Percentiles rank a stretch among this genome's conserved stretches.
phyloP scores from a whole-genome alignment of 2,888 invertebrate species.

The Tetragonisca angustula region DNA sequence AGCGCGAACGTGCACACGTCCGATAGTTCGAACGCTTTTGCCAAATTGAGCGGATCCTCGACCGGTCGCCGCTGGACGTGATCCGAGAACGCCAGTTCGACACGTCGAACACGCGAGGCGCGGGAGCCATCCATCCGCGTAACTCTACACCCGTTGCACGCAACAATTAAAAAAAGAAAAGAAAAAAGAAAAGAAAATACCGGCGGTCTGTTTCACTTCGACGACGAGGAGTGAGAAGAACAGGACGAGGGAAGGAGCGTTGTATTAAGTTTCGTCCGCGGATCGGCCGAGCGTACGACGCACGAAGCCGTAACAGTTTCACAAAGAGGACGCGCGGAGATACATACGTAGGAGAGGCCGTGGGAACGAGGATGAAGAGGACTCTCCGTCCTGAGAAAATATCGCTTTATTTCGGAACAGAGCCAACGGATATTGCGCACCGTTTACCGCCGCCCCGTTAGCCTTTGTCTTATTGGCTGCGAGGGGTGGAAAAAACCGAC shows the following conservation, averaged over 20 bases:
- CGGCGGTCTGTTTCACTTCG: slow-evolving; percentile 1
- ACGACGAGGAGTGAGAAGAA: not conserved
- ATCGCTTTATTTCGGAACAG: slow-evolving; percentile 60
- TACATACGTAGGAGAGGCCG: slow-evolving; percentile 2
- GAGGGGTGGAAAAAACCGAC: not conserved
- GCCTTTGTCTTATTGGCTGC: slow-evolving; percentile 51
- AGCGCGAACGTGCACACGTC: not conserved
- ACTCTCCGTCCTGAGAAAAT: slow-evolving; percentile 35
- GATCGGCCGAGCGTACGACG: slow-evolving; percentile 60
- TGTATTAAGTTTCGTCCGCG: slow-evolving; percentile 63
- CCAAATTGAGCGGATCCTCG: slow-evolving; percentile 9
- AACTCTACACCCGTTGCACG: slow-evolving; percentile 22
- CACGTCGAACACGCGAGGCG: not conserved
- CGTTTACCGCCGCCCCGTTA: slow-evolving; percentile 55
- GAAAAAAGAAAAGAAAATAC: no score
- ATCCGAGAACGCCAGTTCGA: not conserved
- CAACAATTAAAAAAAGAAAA: slow-evolving; percentile 12
- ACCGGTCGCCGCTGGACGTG: not conserved
- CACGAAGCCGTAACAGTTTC: slow-evolving; percentile 65
- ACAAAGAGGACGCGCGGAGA: slow-evolving; percentile 19
- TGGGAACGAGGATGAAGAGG: slow-evolving; percentile 47
- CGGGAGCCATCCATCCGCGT: not conserved
- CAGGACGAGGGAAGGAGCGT: not conserved
- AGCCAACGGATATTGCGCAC: slow-evolving; percentile 61
- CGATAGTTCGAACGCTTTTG: slow-evolving; percentile 34